Evolutionary conservation across 2,888 invertebrate genomes (phyloP).

Genomic region (Macrosoma leucophasiata): DNA sequence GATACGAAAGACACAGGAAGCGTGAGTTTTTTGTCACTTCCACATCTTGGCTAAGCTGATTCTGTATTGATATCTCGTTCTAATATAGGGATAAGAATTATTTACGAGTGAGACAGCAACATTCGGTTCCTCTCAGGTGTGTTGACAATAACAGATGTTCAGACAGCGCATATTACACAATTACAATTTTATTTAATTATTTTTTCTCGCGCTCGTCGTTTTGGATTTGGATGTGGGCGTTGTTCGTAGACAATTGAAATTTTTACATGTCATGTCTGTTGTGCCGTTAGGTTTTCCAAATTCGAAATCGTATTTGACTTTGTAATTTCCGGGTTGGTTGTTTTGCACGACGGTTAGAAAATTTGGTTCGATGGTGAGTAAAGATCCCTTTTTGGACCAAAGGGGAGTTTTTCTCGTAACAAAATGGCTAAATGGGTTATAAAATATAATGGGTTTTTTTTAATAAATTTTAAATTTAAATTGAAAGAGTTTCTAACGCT

Average conservation of each 20-base stretch:
- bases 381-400: too few species aligned
- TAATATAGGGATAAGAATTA: too few species aligned
- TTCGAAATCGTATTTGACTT: constrained; percentile 51
- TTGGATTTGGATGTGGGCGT: constrained; percentile 55
- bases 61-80: constrained; percentile 36
- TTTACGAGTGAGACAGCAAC: constrained; percentile 37
- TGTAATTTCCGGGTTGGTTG: constrained; percentile 18
- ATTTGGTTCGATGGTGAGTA: too few species aligned
- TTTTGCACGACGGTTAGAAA: too few species aligned
- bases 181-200: constrained; percentile 73
- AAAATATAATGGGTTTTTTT: too few species aligned
- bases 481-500: too few species aligned
- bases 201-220: constrained; percentile 59
- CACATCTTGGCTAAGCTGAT: constrained; percentile 53
- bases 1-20: constrained; percentile 76
- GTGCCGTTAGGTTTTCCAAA: constrained; percentile 45
- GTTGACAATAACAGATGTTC: constrained; percentile 74
- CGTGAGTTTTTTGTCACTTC: constrained; percentile 74
- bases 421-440: too few species aligned
- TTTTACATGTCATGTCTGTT: constrained; percentile 48
- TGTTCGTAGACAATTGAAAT: constrained; percentile 50
- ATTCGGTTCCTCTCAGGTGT: constrained; percentile 59
- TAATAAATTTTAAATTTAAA: too few species aligned
- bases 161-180: constrained; percentile 66
- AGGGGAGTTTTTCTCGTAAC: too few species aligned